Percentiles rank a stretch among this genome's conserved stretches.
Conservation (phyloP, 2,113 vertebrate species). For the Globicephala melas region DNA sequence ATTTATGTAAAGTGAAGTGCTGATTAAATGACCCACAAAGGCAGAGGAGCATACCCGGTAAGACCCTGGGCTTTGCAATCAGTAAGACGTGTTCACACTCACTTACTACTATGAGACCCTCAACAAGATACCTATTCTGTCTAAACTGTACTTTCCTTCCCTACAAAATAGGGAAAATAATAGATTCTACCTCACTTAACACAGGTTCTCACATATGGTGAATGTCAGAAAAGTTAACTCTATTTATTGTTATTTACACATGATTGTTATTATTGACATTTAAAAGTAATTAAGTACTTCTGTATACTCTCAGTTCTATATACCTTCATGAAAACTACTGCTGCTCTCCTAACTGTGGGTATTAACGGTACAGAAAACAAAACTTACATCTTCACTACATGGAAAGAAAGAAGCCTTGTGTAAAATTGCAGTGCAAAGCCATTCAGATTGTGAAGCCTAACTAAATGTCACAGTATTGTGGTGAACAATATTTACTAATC, state of each 20-base stretch:
- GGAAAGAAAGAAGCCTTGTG: not conserved
- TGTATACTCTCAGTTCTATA: not conserved
- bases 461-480: not conserved
- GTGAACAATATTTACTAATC: not conserved
- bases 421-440: not conserved
- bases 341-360: not conserved
- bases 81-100: not conserved
- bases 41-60: not conserved
- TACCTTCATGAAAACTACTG: not conserved
- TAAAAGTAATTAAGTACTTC: not conserved
- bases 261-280: not conserved
- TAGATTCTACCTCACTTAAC: not conserved
- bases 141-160: not conserved
- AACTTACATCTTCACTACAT: not conserved
- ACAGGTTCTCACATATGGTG: not conserved
- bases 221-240: not conserved
- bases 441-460: not conserved
- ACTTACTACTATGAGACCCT: not conserved
- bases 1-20: not conserved
- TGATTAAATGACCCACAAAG: not conserved
- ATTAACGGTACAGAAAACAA: not conserved
- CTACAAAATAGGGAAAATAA: not conserved
- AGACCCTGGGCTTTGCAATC: not conserved
- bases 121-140: not conserved
- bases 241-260: not conserved